A percentile compares a stretch with the other conserved stretches of the same genome.
Evolutionary conservation across 1,140 invertebrate species (phyloP).

Genomic region (Druon quercuslanigerum): DNA sequence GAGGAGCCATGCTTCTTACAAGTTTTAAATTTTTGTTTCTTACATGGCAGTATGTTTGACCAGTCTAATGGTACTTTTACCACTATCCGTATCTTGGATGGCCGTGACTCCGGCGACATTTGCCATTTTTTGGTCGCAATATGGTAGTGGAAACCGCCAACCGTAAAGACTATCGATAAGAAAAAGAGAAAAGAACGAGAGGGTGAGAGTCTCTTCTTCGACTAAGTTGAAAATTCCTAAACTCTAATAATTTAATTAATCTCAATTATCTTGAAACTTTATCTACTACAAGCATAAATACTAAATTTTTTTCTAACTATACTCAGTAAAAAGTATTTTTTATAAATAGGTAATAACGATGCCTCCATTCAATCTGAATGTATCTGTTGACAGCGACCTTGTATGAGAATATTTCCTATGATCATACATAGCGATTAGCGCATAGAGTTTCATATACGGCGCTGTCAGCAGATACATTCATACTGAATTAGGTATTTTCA

Average conservation of each 20-base stretch:
- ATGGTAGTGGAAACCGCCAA: constrained; percentile 94
- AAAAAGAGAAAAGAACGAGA: constrained; percentile 60
- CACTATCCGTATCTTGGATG: constrained; percentile 78
- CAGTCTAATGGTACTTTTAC: constrained; percentile 76
- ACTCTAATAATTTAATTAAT: neutral
- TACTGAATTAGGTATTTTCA: no score
- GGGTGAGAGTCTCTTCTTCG: neutral
- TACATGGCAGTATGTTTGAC: constrained; percentile 75
- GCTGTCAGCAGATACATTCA: no score
- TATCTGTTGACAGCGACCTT: no score
- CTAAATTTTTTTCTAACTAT: no score
- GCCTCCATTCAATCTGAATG: no score
- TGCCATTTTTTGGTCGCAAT: constrained; percentile 86
- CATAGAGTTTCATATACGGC: no score
- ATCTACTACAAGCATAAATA: no score
- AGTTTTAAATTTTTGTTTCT: constrained; percentile 67
- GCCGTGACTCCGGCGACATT: constrained; percentile 85
- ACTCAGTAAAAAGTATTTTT: no score
- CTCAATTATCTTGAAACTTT: no score
- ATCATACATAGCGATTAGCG: no score
- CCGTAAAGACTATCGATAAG: constrained; percentile 89
- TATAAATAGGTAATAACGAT: no score
- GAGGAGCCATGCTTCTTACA: constrained; percentile 70
- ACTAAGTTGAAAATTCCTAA: neutral
- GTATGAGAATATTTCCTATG: no score